Percentiles rank a stretch among this genome's conserved stretches.
These are phyloP conservation scores for Rhinogobio ventralis DNA, from an alignment of 2,797 vertebrate genomes.

Conservation along the genomic window DNA sequence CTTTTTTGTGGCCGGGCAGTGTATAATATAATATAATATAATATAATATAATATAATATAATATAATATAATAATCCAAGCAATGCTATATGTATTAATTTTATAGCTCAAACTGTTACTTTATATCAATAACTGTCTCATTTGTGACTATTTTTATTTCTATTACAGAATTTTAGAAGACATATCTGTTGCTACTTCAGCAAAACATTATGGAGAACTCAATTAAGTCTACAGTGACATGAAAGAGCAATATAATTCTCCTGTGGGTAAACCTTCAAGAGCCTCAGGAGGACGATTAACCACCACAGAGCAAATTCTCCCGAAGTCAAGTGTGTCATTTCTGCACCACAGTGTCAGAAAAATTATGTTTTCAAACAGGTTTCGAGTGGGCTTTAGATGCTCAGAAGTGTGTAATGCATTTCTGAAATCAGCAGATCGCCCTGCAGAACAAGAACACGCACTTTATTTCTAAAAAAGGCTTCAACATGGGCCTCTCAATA, in stretches of 20 bases:
- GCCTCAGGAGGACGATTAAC: conserved; percentile 18
- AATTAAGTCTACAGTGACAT: neutral
- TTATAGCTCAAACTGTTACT: too few relatives aligned
- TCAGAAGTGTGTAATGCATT: neutral
- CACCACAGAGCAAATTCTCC: neutral
- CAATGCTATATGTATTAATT: neutral
- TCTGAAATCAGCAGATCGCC: neutral
- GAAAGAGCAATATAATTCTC: conserved; percentile 7
- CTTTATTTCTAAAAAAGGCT: neutral
- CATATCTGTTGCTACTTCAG: neutral
- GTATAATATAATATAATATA: neutral
- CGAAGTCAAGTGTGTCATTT: neutral
- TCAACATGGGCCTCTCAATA: conserved; percentile 13
- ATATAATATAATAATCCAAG: neutral
- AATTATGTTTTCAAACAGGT: neutral
- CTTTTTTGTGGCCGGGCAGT: too few relatives aligned
- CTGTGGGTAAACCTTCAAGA: conserved; percentile 10
- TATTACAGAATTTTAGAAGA: neutral
- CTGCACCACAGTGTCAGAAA: neutral
- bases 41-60: neutral
- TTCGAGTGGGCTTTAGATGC: neutral
- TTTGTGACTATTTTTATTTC: neutral
- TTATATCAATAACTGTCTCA: neutral
- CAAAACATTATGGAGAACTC: conserved; percentile 7
- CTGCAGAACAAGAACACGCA: conserved; percentile 3